These are phyloP conservation scores for Netelia inedita DNA, from an alignment of 2,888 invertebrate species.

Conservation along the genomic window DNA sequence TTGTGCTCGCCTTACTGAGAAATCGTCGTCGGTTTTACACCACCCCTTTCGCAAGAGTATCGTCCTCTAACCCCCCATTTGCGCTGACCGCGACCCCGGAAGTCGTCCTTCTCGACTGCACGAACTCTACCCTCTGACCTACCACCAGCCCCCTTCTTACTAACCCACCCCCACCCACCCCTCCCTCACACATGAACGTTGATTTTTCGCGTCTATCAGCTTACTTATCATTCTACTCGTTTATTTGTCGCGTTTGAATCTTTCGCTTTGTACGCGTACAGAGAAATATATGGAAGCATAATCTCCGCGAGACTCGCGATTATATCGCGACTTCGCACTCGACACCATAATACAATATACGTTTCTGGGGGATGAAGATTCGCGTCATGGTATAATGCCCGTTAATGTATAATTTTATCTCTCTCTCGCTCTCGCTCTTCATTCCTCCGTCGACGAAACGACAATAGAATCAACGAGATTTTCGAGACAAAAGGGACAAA, in stretches of 20 bases:
- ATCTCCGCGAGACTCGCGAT: not conserved
- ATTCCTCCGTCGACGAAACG: conserved; percentile 3
- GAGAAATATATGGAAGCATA: not conserved
- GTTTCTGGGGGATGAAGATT: not conserved
- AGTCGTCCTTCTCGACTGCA: conserved; percentile 51
- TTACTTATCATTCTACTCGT: not conserved
- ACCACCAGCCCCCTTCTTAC: not conserved
- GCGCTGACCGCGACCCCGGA: conserved; percentile 55
- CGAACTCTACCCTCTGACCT: conserved; percentile 24
- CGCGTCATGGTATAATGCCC: conserved; percentile 8
- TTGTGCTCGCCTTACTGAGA: conserved; percentile 77
- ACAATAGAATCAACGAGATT: conserved; percentile 63
- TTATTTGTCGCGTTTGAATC: not conserved
- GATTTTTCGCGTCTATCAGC: not conserved
- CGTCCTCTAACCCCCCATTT: conserved; percentile 39
- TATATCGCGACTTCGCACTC: not conserved
- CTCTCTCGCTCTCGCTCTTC: not conserved
- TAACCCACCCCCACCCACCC: not conserved
- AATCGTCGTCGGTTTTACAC: conserved; percentile 71
- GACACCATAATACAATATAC: conserved; percentile 4
- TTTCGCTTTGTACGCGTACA: not conserved
- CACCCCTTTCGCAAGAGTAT: conserved; percentile 51
- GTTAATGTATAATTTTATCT: not conserved
- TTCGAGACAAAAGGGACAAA: conserved; percentile 48
- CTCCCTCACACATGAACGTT: not conserved